phyloP scores from a whole-genome alignment of 2,113 vertebrate genomes.

The Brevimyrus niger region DNA sequence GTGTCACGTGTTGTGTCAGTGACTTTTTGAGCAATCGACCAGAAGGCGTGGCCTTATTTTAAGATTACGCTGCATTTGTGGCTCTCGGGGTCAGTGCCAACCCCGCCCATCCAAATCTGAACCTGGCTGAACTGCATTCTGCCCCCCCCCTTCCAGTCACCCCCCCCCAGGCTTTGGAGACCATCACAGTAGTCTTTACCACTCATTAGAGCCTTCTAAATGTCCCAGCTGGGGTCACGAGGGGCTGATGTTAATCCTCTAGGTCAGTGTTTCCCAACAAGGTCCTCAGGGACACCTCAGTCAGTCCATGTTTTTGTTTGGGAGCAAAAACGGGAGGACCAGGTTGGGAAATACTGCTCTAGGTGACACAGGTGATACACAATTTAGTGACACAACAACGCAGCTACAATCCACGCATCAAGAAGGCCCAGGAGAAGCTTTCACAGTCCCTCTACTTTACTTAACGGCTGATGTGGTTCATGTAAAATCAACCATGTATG shows the following conservation, averaged over 20 bases:
- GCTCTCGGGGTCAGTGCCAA: neutral
- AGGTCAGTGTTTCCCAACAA: neutral
- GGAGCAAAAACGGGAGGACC: neutral
- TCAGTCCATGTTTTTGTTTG: neutral
- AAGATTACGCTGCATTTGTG: neutral
- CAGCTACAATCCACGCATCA: neutral
- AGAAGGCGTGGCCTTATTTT: neutral
- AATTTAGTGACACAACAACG: neutral
- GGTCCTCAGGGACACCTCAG: neutral
- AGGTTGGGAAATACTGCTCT: neutral
- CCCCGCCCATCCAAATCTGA: neutral
- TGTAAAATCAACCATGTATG: neutral
- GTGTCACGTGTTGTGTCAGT: neutral
- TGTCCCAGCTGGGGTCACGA: neutral
- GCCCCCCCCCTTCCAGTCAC: neutral
- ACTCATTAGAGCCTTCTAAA: neutral
- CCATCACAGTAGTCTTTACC: neutral
- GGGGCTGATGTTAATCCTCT: neutral
- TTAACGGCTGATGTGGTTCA: neutral
- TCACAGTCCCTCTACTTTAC: neutral
- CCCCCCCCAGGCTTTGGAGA: neutral
- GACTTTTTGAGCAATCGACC: neutral
- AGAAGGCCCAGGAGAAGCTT: neutral
- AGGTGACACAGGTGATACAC: neutral
- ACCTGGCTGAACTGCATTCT: neutral